These are phyloP conservation scores for Sciurus vulgaris DNA, from an alignment of 2,797 vertebrate genomes.

Conservation along the genomic window DNA sequence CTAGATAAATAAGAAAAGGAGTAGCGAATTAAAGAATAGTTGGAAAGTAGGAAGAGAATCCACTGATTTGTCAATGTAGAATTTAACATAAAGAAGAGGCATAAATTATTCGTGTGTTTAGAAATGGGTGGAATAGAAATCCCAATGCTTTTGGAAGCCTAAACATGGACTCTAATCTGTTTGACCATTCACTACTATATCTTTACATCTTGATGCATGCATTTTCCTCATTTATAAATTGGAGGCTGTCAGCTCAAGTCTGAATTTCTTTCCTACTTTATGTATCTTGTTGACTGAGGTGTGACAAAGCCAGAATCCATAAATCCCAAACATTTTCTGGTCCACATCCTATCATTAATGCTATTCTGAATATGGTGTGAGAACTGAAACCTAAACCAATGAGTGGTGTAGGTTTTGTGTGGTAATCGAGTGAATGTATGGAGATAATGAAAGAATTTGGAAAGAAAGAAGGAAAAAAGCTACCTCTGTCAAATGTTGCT, in stretches of 20 bases:
- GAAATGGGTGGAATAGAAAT: not conserved
- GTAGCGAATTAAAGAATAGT: not conserved
- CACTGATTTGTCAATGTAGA: not conserved
- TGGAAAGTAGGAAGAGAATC: not conserved
- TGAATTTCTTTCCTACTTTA: conserved; percentile 20
- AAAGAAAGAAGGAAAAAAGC: not conserved
- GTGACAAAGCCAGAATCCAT: not conserved
- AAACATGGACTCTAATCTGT: not conserved
- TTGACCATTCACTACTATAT: not conserved
- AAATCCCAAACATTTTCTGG: not conserved
- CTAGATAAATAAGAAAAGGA: not conserved
- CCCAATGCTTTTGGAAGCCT: not conserved
- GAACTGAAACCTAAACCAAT: not conserved
- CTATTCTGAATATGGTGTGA: not conserved
- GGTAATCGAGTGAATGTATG: not conserved
- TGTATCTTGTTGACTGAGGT: not conserved
- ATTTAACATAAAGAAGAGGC: not conserved
- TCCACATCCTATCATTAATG: not conserved
- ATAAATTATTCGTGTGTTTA: not conserved
- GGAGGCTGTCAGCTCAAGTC: not conserved
- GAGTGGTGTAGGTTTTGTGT: not conserved
- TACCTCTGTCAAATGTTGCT: not conserved
- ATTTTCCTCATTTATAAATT: not conserved
- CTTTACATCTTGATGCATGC: not conserved
- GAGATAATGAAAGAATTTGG: not conserved